These are phyloP conservation scores for Hippocampus comes DNA, from an alignment of 2,113 vertebrate species.

Conservation along the genomic window DNA sequence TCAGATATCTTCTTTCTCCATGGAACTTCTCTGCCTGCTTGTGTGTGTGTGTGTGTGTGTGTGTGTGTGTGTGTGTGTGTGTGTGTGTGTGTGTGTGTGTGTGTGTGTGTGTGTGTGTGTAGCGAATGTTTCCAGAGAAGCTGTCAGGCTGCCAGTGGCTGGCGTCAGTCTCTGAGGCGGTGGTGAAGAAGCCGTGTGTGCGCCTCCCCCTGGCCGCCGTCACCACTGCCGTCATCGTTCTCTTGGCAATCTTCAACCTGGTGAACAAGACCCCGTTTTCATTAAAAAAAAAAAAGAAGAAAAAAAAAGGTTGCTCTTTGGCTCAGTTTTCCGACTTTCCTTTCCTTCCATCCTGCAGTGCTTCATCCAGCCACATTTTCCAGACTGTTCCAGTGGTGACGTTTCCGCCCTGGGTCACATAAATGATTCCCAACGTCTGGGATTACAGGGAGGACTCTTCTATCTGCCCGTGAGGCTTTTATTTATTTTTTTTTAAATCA, in stretches of 20 bases:
- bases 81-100: constrained; percentile 8
- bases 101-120: constrained; percentile 15
- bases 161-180: constrained; percentile 74
- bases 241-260: constrained; percentile 83
- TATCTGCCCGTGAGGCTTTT: constrained; percentile 68
- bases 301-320: background rate
- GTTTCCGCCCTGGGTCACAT: background rate
- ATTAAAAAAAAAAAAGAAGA: background rate
- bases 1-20: constrained; percentile 13
- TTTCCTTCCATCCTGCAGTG: constrained; percentile 40
- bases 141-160: constrained; percentile 70
- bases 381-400: background rate
- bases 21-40: constrained; percentile 12
- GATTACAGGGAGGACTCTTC: constrained; percentile 19
- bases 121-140: constrained; percentile 79
- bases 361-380: constrained; percentile 12
- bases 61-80: constrained; percentile 4
- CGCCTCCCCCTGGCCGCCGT: constrained; percentile 81
- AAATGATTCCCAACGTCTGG: constrained; percentile 26
- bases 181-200: constrained; percentile 82
- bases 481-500: background rate
- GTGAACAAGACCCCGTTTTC: constrained; percentile 57
- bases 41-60: background rate
- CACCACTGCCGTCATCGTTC: constrained; percentile 77
- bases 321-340: background rate